These are phyloP conservation scores for Tetranychus truncatus DNA, from an alignment of 2,888 invertebrate genomes.

Conservation along the genomic window DNA sequence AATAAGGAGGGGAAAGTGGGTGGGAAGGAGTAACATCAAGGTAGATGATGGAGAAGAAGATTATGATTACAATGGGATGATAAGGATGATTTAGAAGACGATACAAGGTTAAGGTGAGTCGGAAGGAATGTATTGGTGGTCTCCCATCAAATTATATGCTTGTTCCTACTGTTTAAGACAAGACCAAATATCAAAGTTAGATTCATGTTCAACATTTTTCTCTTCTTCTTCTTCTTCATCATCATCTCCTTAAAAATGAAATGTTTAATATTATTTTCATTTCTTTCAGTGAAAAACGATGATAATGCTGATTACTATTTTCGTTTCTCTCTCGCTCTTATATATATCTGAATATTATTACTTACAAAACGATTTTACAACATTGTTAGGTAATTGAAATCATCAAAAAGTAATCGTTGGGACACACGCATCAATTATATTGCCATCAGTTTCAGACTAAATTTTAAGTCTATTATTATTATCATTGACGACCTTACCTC, in stretches of 20 bases:
- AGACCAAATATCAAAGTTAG: too few species aligned
- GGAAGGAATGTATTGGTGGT: slow-evolving; percentile 1
- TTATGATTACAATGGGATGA: not conserved
- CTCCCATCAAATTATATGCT: slow-evolving; percentile 1
- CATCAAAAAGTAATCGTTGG: not conserved
- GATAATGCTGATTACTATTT: not conserved
- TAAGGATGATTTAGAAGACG: not conserved
- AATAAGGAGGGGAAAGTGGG: not conserved
- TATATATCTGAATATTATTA: not conserved
- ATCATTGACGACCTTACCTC: not conserved
- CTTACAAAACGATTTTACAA: not conserved
- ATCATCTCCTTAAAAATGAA: too few species aligned
- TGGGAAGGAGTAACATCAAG: not conserved
- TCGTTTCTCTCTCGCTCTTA: not conserved
- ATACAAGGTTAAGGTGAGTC: not conserved
- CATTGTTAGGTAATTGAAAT: not conserved
- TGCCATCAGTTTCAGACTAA: not conserved
- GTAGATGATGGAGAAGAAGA: not conserved
- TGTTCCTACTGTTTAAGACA: not conserved
- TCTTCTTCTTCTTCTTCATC: too few species aligned
- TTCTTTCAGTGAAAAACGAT: too few species aligned
- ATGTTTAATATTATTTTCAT: too few species aligned
- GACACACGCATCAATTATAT: not conserved
- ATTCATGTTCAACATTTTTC: too few species aligned
- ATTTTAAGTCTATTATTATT: not conserved